Percentiles rank a stretch among this genome's conserved stretches.
These are phyloP conservation scores for Podabrus alpinus DNA, from an alignment of 2,888 invertebrate species.

Conservation along the genomic window DNA sequence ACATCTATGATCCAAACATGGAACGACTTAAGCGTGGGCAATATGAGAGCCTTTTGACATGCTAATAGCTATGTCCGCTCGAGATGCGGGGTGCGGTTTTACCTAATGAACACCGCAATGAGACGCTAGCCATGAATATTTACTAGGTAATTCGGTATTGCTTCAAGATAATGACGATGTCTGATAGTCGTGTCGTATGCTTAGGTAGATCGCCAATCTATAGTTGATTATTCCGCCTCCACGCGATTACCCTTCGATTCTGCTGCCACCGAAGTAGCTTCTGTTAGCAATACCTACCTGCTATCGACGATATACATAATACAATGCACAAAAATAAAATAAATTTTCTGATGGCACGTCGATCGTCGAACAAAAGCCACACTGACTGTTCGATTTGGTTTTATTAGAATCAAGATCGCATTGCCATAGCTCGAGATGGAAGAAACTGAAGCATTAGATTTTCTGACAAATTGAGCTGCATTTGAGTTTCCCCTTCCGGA, in stretches of 20 bases:
- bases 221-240: constrained; percentile 47
- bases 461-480: constrained; percentile 61
- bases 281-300: constrained; percentile 7
- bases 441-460: constrained; percentile 54
- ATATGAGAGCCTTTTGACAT: constrained; percentile 43
- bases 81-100: constrained; percentile 39
- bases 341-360: constrained; percentile 37
- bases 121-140: constrained; percentile 59
- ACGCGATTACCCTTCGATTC: constrained; percentile 26
- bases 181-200: constrained; percentile 41
- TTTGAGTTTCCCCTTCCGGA: constrained; percentile 55
- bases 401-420: constrained; percentile 40
- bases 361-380: constrained; percentile 38
- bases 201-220: constrained; percentile 45
- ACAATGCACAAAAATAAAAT: constrained; percentile 37
- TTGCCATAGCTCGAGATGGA: constrained; percentile 36
- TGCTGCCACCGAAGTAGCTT: constrained; percentile 12
- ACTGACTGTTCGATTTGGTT: constrained; percentile 37
- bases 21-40: constrained; percentile 31
- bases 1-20: constrained; percentile 17
- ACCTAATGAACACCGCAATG: constrained; percentile 49
- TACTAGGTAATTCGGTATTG: constrained; percentile 53
- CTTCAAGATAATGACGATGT: constrained; percentile 50
- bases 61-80: constrained; percentile 40
- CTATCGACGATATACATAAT: constrained; percentile 22